Base-by-base conservation (phyloP, 2,113 vertebrate species). In the Vimba vimba region DNA sequence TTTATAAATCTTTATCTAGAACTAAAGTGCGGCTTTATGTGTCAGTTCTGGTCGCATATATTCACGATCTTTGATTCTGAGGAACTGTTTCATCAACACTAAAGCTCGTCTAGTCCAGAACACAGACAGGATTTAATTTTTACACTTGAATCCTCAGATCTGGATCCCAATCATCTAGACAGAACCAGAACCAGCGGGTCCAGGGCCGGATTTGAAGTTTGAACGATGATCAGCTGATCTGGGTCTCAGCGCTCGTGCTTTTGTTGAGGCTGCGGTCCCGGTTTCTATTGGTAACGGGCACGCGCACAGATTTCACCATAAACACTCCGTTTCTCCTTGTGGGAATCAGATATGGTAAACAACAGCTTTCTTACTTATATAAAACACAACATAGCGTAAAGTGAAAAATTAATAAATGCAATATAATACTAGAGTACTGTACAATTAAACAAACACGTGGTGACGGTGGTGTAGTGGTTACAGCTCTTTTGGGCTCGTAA, bases 221-320 rank as follows among this genome's bases (percentile, higher is more conserved):
- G 1, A 2, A 2, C 50, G 25, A 52, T 23, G 27, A 33, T 68
- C 39, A 68, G 79, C 60, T 81, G 50, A 59, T 76, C 64, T 30
- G 30, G 1, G 12, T 50, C 52, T 55, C 17, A 21, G 68, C 59
- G 59, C 68, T 69, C 36, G 33, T n/a, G 59, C 33, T 69, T 21
- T 6, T 23, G 33, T 23, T 21, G 33, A 39, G 7, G 43, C 45
- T 11, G 6, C 43, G 43, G 43, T 6, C 25, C 17, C 30, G 79
- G 79, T 82, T 82, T 82, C 79, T 45, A 80, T 68, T 66, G 79
- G 79, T 33, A 68, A 82, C 79, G 79, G 43, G 17, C n/a, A 33
- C 62, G 62, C 79, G 79, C 79, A 52, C 62, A 68, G 62, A 68
- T 82, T 82, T 82, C 74, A 52, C 15, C 45, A 2, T 50, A 74